Percentiles rank a stretch among this genome's conserved stretches.
Evolutionary conservation across 2,888 invertebrate species (phyloP).

Genomic region (Deroplatys truncata): DNA sequence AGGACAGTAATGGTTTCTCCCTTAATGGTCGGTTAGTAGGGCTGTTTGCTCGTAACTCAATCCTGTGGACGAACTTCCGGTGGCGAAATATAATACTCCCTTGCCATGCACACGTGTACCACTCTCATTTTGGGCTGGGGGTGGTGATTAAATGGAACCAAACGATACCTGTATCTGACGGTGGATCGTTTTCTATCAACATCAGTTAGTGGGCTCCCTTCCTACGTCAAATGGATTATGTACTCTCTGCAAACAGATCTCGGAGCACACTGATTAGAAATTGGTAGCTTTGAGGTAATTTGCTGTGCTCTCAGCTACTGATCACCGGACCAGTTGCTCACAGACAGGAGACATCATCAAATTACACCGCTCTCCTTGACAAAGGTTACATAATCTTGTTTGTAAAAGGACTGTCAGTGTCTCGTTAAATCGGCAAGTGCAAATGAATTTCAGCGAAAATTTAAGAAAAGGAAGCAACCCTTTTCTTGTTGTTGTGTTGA

Average conservation of each 20-base stretch:
- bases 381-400: too few species aligned
- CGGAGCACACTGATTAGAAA: not conserved
- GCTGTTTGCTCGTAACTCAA: not conserved
- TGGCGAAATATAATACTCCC: not conserved
- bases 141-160: not conserved
- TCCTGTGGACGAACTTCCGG: not conserved
- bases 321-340: not conserved
- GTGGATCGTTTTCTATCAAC: not conserved
- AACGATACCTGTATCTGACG: not conserved
- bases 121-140: not conserved
- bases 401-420: too few species aligned
- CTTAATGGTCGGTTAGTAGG: too few species aligned
- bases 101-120: not conserved
- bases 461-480: too few species aligned
- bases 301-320: not conserved
- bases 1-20: too few species aligned
- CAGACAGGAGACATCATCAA: not conserved
- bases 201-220: not conserved
- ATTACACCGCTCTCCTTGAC: too few species aligned
- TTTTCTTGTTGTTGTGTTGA: too few species aligned
- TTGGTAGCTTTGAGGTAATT: not conserved
- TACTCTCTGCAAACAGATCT: not conserved
- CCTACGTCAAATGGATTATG: not conserved
- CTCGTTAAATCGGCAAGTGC: too few species aligned
- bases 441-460: too few species aligned